phyloP scores from a whole-genome alignment of 2,113 vertebrate species.

The Cynoglossus semilaevis region DNA sequence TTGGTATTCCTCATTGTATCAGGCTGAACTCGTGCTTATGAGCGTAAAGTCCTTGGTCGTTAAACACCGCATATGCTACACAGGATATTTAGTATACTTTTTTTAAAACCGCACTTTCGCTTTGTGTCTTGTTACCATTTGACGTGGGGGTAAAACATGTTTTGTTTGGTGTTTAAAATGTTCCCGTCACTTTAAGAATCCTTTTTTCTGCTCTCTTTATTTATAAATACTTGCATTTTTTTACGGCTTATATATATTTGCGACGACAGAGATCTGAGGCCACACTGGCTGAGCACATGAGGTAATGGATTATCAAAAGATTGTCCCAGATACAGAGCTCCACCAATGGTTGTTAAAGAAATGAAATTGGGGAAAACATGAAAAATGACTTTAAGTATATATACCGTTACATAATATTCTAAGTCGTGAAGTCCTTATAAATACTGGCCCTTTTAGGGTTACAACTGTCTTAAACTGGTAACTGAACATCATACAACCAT shows the following conservation, averaged over 20 bases:
- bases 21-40: constrained; percentile 8
- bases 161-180: no score
- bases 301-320: constrained; percentile 74
- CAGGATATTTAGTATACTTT: constrained; percentile 19
- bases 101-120: constrained; percentile 15
- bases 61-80: constrained; percentile 27
- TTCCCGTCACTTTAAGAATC: neutral
- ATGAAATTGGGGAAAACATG: neutral
- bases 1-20: constrained; percentile 49
- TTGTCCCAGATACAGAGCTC: constrained; percentile 71
- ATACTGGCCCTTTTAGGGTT: no score
- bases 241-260: neutral
- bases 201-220: neutral
- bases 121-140: neutral
- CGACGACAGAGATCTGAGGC: constrained; percentile 40
- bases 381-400: constrained; percentile 4
- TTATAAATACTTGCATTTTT: constrained; percentile 38
- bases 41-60: constrained; percentile 12
- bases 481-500: no score
- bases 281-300: constrained; percentile 63
- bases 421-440: no score
- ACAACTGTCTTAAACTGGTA: no score
- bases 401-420: no score
- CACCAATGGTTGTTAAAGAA: constrained; percentile 54
- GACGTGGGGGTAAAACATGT: no score